Evolutionary conservation across 2,888 invertebrate genomes (phyloP), one percentile per base, ranked within the genome.

Genomic region (Leptopilina drosophilae): DNA sequence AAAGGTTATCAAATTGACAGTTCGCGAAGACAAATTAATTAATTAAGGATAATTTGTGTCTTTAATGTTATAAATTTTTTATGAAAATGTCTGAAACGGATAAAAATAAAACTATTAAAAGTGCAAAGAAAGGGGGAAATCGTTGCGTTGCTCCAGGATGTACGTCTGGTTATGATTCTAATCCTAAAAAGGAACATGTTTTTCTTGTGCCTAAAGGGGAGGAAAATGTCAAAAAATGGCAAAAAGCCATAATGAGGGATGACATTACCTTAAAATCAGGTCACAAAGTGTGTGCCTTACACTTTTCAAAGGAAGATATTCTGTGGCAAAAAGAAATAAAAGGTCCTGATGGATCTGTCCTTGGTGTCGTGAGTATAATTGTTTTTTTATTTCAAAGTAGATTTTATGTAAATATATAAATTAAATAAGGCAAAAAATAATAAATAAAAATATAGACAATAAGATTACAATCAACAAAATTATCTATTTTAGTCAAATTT

Each of bases 81-180:
- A 42, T 42, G 6, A 42, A 42, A 42, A 42, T 42, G 42, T 1
- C 56, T 56, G 14, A 12, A 56, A 14, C 56, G n/a, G n/a, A 12
- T n/a, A 59, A n/a, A 7, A 59, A n/a, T 0, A 59, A 59, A 56
- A 56, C 7, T 56, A 15, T 7, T n/a, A 15, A 59, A 59, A 59
- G 15, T 1, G 7, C 7, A 7, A 59, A 59, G 15, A 59, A 59
- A n/a, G n/a, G 59, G 7, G 59, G 59, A 59, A 59, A 59, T 59
- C 14, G 59, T 5, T 59, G 59, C 15, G n/a, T 59, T n/a, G 59
- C 59, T 7, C 59, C 59, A 15, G 59, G 59, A 6, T 59, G 59
- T n/a, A 59, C 59, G n/a, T 62, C 62, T n/a, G 62, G 62, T 7
- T 62, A 62, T 62, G 62, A 62, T 20, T 62, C 62, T 2, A 62